Evolutionary conservation across 2,888 invertebrate species (phyloP), one percentile per base, ranked within the genome.

Genomic region (Leptinotarsa rubiginosa): DNA sequence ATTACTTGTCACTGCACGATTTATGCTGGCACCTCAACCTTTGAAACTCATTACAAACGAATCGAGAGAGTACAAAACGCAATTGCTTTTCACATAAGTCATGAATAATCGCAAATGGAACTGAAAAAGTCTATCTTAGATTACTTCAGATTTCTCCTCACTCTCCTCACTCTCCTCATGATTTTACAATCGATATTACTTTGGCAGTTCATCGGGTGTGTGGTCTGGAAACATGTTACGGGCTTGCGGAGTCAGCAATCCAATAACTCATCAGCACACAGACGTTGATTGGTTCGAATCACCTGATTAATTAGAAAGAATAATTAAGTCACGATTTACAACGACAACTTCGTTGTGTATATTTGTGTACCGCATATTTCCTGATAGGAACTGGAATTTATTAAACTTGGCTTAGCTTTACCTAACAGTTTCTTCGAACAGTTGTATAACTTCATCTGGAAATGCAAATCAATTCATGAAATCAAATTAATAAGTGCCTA

Each of bases 301-400:
- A 70, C 64, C 73, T 73, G 75, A 77, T 77, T 79, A 79, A 79
- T 79, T 79, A 76, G 66, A 70, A 70, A 75, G 77, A 79, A 77
- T 76, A 78, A 78, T 78, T 78, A 77, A 75, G 72, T 65, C 66
- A 72, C 72, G 75, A 77, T 77, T 75, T 73, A 73, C 73, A 75
- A 70, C 72, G 77, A 73, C 75, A 72, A 69, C 70, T 70, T 70
- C 56, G 70, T 70, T 68, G 56, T 68, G 69, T 66, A 70, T 59
- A 64, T 41, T 65, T 65, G 65, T 64, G 16, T 74, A 69, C 74
- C 56, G 75, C 75, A 70, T 67, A 73, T 75, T 75, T 77, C 77
- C 78, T 78, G 75, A 75, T 77, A 78, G 74, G 76, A 76, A 73
- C 72, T 56, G 47, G 65, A 76, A 74, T 77, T 75, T 75, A 75